phyloP scores from a whole-genome alignment of 1,140 invertebrate genomes.

The Brachionus paranguensis region DNA sequence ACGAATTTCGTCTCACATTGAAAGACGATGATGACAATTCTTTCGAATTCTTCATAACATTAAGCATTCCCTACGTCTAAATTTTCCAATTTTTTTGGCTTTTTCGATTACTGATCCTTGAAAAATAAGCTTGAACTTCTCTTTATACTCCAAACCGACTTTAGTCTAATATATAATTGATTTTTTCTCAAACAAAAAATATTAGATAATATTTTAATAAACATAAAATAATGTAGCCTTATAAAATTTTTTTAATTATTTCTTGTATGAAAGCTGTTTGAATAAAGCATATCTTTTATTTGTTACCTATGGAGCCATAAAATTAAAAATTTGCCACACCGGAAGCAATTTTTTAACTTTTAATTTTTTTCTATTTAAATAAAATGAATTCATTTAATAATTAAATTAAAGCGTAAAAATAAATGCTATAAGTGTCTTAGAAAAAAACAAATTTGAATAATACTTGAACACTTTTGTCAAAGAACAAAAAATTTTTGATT shows the following conservation, averaged over 20 bases:
- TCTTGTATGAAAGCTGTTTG: neutral
- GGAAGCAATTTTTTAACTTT: neutral
- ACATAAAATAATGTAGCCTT: neutral
- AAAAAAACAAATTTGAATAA: neutral
- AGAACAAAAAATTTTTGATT: neutral
- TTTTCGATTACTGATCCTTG: neutral
- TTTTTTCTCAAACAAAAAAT: neutral
- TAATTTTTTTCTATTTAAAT: neutral
- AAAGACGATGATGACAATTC: neutral
- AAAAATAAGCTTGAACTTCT: neutral
- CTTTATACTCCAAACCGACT: neutral
- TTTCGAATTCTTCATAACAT: constrained; percentile 10
- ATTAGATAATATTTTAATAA: neutral
- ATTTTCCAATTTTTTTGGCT: neutral
- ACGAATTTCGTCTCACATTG: neutral
- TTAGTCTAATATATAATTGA: neutral
- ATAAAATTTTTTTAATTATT: neutral
- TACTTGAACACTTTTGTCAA: neutral
- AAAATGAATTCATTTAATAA: neutral
- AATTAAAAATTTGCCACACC: neutral
- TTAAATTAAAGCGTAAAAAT: neutral
- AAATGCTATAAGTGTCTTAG: neutral
- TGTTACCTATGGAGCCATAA: neutral
- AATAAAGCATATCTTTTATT: neutral
- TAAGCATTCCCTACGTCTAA: neutral